Evolutionary conservation across 2,113 vertebrate genomes (phyloP), one percentile per base, ranked within the genome.

Genomic region (Rhinopomastus cyanomelas): DNA sequence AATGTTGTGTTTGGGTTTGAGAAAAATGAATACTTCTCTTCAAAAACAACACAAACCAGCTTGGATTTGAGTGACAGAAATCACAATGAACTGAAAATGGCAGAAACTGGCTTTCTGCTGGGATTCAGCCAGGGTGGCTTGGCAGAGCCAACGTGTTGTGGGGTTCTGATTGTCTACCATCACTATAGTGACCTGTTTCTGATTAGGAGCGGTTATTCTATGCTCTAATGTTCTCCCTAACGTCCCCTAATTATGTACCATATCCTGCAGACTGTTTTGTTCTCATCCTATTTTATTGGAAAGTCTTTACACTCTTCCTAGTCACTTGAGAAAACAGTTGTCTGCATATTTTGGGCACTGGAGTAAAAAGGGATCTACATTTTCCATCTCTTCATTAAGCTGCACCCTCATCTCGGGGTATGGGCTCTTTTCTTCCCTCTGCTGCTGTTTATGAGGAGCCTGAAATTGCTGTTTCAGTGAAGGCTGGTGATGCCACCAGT

Each of bases 311-410:
- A 57, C 78, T 95, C 32, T 87, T 93, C 81, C 81, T n/a, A 89
- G 84, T 46, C 30, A 87, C 84, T 88, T 76, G 84, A 96, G 84
- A 88, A 88, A 90, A 95, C 44, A 81, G 39, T 25, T 85, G 52
- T 30, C 48, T 21, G 36, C 44, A 39, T 88, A 88, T 94, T 95
- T 90, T 61, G 74, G 77, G 71, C 75, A 72, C 18, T 66, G 56
- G 55, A 72, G 52, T 64, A 89, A 81, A 69, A 85, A 86, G 44
- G 78, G 37, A 69, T 72, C 78, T 49, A 37, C 62, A 85, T 85
- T 93, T 94, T 90, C 87, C 87, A 87, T 79, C 71, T 62, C 81
- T 66, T 62, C 59, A 27, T 73, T 85, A 79, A 82, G 87, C 36
- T 73, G 65, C 11, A 71, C 34, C 42, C 81, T 73, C 69, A 75